Percentiles rank a stretch among this genome's conserved stretches.
Conservation (phyloP, 2,113 vertebrate genomes). For the Toxotes jaculatrix region DNA sequence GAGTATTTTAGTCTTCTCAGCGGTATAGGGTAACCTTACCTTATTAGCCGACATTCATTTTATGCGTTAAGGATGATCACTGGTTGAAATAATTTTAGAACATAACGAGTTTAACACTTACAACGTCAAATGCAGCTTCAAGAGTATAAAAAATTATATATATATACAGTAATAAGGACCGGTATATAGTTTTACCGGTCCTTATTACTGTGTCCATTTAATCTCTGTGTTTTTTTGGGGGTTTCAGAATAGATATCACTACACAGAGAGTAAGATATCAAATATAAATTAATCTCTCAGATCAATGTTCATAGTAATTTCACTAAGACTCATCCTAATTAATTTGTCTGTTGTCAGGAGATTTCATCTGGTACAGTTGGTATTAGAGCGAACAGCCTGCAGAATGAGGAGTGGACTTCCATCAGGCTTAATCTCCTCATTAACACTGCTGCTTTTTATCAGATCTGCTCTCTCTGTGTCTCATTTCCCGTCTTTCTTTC, state of each 20-base stretch:
- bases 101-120: neutral
- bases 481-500: constrained; percentile 45
- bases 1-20: neutral
- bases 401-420: constrained; percentile 39
- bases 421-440: constrained; percentile 62
- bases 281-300: constrained; percentile 33
- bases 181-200: neutral
- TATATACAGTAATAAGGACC: too few species aligned
- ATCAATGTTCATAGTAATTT: constrained; percentile 36
- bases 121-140: neutral
- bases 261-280: constrained; percentile 16
- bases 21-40: neutral
- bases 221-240: neutral
- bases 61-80: neutral
- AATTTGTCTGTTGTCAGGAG: constrained; percentile 55
- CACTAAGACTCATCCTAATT: constrained; percentile 36
- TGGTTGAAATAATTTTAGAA: neutral
- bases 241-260: constrained; percentile 17
- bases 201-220: neutral
- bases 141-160: too few species aligned
- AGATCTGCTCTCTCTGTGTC: constrained; percentile 32
- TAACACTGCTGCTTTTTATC: constrained; percentile 56
- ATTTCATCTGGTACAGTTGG: constrained; percentile 47
- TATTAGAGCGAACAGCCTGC: constrained; percentile 37
- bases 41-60: neutral